Conservation (phyloP, 2,888 invertebrate species). For the Caenorhabditis zanzibari region DNA sequence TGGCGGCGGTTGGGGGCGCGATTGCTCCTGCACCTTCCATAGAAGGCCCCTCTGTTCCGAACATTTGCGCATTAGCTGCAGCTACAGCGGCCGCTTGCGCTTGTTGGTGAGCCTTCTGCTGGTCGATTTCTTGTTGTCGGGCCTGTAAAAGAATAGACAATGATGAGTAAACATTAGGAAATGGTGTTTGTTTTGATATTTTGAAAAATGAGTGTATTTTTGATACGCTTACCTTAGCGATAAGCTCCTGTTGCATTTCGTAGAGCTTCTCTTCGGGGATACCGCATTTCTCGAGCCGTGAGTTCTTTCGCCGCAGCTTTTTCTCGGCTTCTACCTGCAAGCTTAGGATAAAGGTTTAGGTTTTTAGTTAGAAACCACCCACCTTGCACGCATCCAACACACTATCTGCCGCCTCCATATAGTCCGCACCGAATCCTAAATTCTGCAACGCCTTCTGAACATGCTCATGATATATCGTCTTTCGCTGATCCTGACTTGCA, state of each 20-base stretch:
- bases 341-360: too few relatives aligned
- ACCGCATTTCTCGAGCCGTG: slow-evolving; percentile 96
- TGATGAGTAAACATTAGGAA: too few relatives aligned
- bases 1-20: background rate
- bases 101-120: slow-evolving; percentile 58
- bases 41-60: too few relatives aligned
- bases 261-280: slow-evolving; percentile 98
- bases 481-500: slow-evolving; percentile 81
- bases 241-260: slow-evolving; percentile 96
- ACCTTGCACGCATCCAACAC: slow-evolving; percentile 96
- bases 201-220: background rate
- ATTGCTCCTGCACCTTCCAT: background rate
- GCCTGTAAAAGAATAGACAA: too few relatives aligned
- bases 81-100: slow-evolving; percentile 40
- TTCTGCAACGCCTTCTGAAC: slow-evolving; percentile 88
- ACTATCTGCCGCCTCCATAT: slow-evolving; percentile 95
- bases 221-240: slow-evolving; percentile 88
- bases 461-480: slow-evolving; percentile 83
- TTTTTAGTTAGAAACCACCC: background rate
- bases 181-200: too few relatives aligned
- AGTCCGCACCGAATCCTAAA: slow-evolving; percentile 89
- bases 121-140: slow-evolving; percentile 56
- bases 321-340: slow-evolving; percentile 90
- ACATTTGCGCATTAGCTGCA: slow-evolving; percentile 44
- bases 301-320: slow-evolving; percentile 91